Conservation (phyloP, 2,888 invertebrate genomes). For the Drosophila quinaria region DNA sequence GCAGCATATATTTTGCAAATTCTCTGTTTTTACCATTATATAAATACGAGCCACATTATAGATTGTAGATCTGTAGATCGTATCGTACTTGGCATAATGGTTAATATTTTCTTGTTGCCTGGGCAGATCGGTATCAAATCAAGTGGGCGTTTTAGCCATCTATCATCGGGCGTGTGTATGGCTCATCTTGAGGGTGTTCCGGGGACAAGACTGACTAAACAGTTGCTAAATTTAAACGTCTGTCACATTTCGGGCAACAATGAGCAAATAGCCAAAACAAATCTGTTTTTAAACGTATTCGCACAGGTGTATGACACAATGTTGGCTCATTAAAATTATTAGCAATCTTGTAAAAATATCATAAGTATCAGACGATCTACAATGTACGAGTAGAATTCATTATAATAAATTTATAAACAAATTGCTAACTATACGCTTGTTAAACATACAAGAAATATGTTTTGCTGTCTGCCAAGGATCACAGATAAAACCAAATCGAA, state of each 20-base stretch:
- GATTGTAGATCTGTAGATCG: slow-evolving; percentile 15
- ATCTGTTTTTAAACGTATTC: slow-evolving; percentile 78
- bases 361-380: slow-evolving; percentile 1
- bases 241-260: slow-evolving; percentile 40
- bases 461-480: slow-evolving; percentile 38
- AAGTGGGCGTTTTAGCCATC: slow-evolving; percentile 43
- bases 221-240: slow-evolving; percentile 68
- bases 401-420: slow-evolving; percentile 24
- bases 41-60: slow-evolving; percentile 41
- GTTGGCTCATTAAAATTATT: slow-evolving; percentile 79
- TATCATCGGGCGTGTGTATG: slow-evolving; percentile 15
- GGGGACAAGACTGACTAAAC: slow-evolving; percentile 35
- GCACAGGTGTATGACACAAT: slow-evolving; percentile 72
- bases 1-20: slow-evolving; percentile 15
- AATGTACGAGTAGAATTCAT: slow-evolving; percentile 4
- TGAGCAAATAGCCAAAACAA: slow-evolving; percentile 57
- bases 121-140: slow-evolving; percentile 23
- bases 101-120: slow-evolving; percentile 30
- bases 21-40: slow-evolving; percentile 38
- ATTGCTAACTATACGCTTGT: slow-evolving; percentile 55
- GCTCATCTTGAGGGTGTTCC: neutral
- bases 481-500: slow-evolving; percentile 13
- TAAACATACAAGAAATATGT: slow-evolving; percentile 49
- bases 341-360: slow-evolving; percentile 54
- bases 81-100: slow-evolving; percentile 37